Percentiles rank a stretch among this genome's conserved stretches.
These are phyloP conservation scores for Porites australiensis DNA, from an alignment of 64 coral and sea anemone species.

Conservation along the genomic window DNA sequence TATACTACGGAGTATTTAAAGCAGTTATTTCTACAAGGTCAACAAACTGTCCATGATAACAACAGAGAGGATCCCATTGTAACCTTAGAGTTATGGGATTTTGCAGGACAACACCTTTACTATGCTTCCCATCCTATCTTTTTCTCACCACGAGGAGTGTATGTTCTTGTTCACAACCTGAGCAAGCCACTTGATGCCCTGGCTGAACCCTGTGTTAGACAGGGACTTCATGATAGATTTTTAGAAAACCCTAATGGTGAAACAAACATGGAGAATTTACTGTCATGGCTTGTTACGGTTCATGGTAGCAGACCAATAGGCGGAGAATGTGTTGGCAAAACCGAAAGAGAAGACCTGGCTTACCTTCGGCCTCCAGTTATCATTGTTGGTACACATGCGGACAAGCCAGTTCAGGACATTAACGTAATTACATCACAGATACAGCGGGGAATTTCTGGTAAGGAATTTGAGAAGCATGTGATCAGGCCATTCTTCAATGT, in stretches of 20 bases:
- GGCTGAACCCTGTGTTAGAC: slow-evolving; percentile 22
- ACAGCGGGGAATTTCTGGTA: too few relatives aligned
- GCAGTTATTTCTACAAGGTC: neutral
- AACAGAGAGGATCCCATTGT: neutral
- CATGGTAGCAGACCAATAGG: neutral
- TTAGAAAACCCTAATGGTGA: slow-evolving; percentile 18
- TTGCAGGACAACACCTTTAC: slow-evolving; percentile 41
- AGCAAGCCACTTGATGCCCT: neutral
- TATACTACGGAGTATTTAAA: too few relatives aligned
- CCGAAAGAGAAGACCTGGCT: neutral
- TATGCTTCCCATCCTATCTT: slow-evolving; percentile 38
- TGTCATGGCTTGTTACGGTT: slow-evolving; percentile 43
- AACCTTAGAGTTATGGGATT: slow-evolving; percentile 15
- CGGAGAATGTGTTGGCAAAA: neutral
- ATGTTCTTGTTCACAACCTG: slow-evolving; percentile 27
- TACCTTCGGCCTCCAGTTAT: slow-evolving; percentile 35
- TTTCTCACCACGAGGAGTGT: slow-evolving; percentile 6
- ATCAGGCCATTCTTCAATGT: too few relatives aligned
- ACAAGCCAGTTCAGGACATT: too few relatives aligned
- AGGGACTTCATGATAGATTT: slow-evolving; percentile 1
- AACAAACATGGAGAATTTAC: slow-evolving; percentile 34
- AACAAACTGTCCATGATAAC: neutral
- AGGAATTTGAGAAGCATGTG: too few relatives aligned
- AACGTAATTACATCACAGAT: too few relatives aligned
- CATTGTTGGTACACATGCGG: slow-evolving; percentile 40